These are phyloP conservation scores for Bufo bufo DNA, from an alignment of 2,113 vertebrate genomes.

Conservation along the genomic window DNA sequence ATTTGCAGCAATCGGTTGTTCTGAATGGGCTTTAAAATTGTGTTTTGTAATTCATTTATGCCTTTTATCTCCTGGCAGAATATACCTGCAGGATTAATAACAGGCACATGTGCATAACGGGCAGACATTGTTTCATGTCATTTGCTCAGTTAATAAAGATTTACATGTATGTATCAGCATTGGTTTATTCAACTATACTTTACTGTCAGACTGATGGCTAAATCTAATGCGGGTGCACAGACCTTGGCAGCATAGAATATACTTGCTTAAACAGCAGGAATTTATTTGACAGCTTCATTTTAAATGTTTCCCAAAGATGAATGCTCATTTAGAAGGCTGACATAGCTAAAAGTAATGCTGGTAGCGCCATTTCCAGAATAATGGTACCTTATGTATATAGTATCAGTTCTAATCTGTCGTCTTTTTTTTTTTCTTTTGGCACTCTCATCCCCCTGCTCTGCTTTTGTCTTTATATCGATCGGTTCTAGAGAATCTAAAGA, in stretches of 20 bases:
- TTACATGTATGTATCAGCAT: neutral
- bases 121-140: neutral
- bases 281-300: conserved; percentile 14
- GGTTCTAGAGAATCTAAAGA: neutral
- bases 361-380: neutral
- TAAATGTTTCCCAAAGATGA: neutral
- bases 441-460: neutral
- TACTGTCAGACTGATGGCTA: conserved; percentile 9
- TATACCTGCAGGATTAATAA: neutral
- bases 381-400: neutral
- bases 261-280: conserved; percentile 5
- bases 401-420: neutral
- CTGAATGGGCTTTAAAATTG: neutral
- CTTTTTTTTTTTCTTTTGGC: neutral
- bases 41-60: neutral
- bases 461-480: neutral
- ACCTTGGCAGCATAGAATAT: conserved; percentile 16
- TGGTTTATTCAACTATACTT: neutral
- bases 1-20: neutral
- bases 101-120: neutral
- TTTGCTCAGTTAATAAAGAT: neutral
- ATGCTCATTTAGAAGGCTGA: neutral
- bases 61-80: neutral
- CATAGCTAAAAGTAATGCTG: neutral
- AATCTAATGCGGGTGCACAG: neutral